Evolutionary conservation across 2,888 invertebrate species (phyloP).

Genomic region (Lypha dubia): DNA sequence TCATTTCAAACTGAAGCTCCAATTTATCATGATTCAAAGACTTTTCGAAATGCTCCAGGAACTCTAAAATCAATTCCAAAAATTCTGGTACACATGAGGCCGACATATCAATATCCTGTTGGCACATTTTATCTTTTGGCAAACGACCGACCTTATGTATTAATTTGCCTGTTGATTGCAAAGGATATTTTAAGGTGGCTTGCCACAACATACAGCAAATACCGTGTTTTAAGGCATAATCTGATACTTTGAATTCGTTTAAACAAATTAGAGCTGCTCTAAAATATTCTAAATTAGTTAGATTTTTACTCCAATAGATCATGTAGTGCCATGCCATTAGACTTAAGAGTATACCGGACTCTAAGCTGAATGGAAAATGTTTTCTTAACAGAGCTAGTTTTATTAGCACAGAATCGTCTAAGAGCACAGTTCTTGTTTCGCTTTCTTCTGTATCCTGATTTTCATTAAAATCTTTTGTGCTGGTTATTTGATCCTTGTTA

Average conservation of each 20-base stretch:
- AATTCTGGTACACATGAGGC: conserved; percentile 86
- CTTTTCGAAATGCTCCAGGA: conserved; percentile 78
- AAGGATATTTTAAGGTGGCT: conserved; percentile 91
- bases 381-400: conserved; percentile 87
- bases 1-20: conserved; percentile 81
- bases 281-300: conserved; percentile 87
- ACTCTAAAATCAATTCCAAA: conserved; percentile 85
- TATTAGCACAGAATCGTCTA: conserved; percentile 84
- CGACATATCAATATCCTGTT: conserved; percentile 89
- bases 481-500: background rate
- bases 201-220: conserved; percentile 94
- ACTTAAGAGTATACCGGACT: conserved; percentile 90
- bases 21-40: conserved; percentile 80
- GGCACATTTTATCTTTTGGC: conserved; percentile 92
- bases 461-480: conserved; percentile 11
- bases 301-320: conserved; percentile 92
- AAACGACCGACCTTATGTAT: conserved; percentile 92
- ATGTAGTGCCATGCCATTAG: conserved; percentile 97
- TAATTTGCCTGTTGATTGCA: conserved; percentile 90
- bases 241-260: conserved; percentile 80
- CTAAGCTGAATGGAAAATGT: conserved; percentile 94
- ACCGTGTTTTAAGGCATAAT: conserved; percentile 87
- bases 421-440: conserved; percentile 1
- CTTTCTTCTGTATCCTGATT: conserved; percentile 61
- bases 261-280: conserved; percentile 89